Conservation (phyloP, 30 jellyfish, hydroid and myxozoan species). For the Turritopsis rubra region DNA sequence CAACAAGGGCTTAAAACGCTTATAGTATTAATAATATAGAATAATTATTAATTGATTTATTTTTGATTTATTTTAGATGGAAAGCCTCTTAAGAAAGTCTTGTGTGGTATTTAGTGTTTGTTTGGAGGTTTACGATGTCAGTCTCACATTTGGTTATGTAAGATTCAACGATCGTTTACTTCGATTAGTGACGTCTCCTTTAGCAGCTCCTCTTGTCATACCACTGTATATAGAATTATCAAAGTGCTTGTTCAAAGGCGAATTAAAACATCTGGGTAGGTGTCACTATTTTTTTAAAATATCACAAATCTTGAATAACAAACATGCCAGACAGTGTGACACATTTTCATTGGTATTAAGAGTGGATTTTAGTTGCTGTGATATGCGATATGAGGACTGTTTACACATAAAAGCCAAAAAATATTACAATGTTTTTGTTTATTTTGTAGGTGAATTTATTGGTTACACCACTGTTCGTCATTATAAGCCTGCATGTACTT, state of each 20-base stretch:
- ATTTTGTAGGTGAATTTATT: slow-evolving; percentile 57
- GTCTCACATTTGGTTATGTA: neutral
- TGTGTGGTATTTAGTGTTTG: neutral
- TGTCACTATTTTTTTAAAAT: too few species aligned
- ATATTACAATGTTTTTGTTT: too few species aligned
- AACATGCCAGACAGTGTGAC: neutral
- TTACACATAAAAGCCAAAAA: too few species aligned
- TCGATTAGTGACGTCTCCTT: slow-evolving; percentile 34
- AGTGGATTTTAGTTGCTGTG: neutral
- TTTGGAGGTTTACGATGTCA: neutral
- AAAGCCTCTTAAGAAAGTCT: neutral
- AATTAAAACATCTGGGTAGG: slow-evolving; percentile 63
- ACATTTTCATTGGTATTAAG: neutral
- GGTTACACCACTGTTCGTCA: slow-evolving; percentile 62
- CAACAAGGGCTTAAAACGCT: too few species aligned
- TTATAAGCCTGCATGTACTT: slow-evolving; percentile 45
- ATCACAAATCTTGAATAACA: too few species aligned
- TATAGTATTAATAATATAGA: too few species aligned
- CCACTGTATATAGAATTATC: slow-evolving; percentile 41
- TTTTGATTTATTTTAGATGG: neutral
- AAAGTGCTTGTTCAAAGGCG: slow-evolving; percentile 44
- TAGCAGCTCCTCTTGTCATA: slow-evolving; percentile 60
- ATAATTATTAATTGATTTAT: too few species aligned
- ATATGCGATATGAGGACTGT: too few species aligned
- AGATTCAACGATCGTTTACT: slow-evolving; percentile 1